A percentile compares a stretch with the other conserved stretches of the same genome.
These are phyloP conservation scores for Calameuta filiformis DNA, from an alignment of 2,888 invertebrate species.

Conservation along the genomic window DNA sequence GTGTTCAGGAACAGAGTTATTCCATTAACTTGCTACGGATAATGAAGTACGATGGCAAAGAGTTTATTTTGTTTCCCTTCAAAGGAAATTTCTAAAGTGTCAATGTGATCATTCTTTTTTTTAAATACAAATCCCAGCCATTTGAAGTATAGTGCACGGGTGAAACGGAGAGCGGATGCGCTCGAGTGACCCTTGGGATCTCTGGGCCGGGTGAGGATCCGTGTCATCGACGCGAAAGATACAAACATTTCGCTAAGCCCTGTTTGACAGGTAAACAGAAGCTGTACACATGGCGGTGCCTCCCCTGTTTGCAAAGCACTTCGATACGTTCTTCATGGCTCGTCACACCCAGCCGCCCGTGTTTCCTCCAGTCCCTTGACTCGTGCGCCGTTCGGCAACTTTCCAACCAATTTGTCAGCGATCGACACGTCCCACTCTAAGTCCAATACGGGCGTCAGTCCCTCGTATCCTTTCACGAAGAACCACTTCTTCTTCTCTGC, in stretches of 20 bases:
- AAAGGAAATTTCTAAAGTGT: too few relatives aligned
- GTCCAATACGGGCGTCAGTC: slow-evolving; percentile 21
- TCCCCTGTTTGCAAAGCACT: slow-evolving; percentile 26
- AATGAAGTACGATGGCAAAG: too few relatives aligned
- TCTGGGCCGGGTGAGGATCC: too few relatives aligned
- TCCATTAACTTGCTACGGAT: background rate
- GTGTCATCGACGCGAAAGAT: too few relatives aligned
- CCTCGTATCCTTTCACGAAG: background rate
- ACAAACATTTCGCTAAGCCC: background rate
- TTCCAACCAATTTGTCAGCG: slow-evolving; percentile 27
- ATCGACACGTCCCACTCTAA: slow-evolving; percentile 19
- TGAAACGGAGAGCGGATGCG: too few relatives aligned
- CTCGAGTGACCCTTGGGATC: too few relatives aligned
- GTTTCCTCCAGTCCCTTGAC: background rate
- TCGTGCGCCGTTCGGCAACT: background rate
- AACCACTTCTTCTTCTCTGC: too few relatives aligned
- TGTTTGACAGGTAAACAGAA: slow-evolving; percentile 3
- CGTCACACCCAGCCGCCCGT: slow-evolving; percentile 2
- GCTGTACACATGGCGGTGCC: background rate
- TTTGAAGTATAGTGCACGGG: too few relatives aligned
- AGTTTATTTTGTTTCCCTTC: too few relatives aligned
- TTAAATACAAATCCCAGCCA: too few relatives aligned
- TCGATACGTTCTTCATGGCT: slow-evolving; percentile 9
- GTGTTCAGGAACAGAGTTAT: background rate
- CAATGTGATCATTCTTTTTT: too few relatives aligned